Conservation (phyloP, 2,797 vertebrate species). For the Setipinna tenuifilis region DNA sequence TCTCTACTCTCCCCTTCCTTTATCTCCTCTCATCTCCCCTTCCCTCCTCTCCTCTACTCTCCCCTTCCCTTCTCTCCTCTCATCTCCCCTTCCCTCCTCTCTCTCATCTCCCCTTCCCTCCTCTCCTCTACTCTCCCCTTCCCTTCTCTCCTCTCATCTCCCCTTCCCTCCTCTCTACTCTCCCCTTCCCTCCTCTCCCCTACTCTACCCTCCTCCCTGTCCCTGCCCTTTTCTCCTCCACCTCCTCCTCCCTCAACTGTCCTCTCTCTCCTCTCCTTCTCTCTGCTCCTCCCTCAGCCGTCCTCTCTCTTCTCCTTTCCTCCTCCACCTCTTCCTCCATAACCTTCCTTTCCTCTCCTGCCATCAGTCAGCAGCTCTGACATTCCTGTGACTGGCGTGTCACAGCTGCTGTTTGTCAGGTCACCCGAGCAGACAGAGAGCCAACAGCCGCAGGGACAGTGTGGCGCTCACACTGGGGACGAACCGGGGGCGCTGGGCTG, state of each 20-base stretch:
- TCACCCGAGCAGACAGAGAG: slow-evolving; percentile 48
- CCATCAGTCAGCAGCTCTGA: slow-evolving; percentile 69
- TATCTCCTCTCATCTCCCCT: too few relatives aligned
- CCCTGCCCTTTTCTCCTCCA: too few relatives aligned
- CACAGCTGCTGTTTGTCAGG: slow-evolving; percentile 67
- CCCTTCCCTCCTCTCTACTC: not conserved
- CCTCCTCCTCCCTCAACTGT: too few relatives aligned
- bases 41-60: too few relatives aligned
- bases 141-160: too few relatives aligned
- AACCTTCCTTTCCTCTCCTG: slow-evolving; percentile 33
- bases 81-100: too few relatives aligned
- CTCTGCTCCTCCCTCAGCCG: not conserved
- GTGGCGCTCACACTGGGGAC: not conserved
- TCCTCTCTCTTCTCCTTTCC: not conserved
- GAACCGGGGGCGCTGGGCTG: not conserved
- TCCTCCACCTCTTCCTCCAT: not conserved
- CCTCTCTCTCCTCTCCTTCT: not conserved
- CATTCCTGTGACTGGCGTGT: slow-evolving; percentile 62
- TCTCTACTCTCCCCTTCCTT: too few relatives aligned
- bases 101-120: too few relatives aligned
- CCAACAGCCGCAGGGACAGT: slow-evolving; percentile 20
- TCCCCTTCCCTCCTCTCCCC: not conserved
- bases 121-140: too few relatives aligned
- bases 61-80: too few relatives aligned
- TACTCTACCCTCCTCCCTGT: too few relatives aligned